Evolutionary conservation across 2,113 vertebrate species (phyloP), one percentile per base, ranked within the genome.

Genomic region (Microcebus ravelobensis): DNA sequence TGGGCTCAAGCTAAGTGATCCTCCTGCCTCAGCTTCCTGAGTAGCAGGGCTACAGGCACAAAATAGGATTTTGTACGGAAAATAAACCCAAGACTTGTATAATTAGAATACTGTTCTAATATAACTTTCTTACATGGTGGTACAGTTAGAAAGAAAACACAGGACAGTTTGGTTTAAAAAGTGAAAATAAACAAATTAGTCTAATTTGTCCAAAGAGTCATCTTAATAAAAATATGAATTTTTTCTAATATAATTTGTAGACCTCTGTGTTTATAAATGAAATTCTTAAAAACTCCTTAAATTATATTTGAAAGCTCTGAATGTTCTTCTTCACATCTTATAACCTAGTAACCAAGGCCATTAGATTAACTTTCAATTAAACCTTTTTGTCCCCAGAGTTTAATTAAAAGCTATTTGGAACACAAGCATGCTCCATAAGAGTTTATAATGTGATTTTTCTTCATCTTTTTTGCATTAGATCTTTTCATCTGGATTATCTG

Each of bases 351-450:
- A 73, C 39, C 59, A 84, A 87, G 57, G 9, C 45, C 86, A 48
- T 95, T 95, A 68, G 31, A 39, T 59, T 79, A 80, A 79, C 45
- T 85, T 36, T 93, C 13, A 88, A 36, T 80, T 84, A 74, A 93
- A 73, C 34, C 14, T 74, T 65, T 88, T 55, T 87, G 82, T 25
- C 77, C 48, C 13, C 70, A 67, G 21, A 88, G 45, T 90, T 77
- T 87, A 83, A 71, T 88, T 45, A 91, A 80, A 96, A 80, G 45
- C 13, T 34, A 71, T 82, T 82, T 81, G 21, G 34, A 96, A 67
- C 34, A 93, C 20, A 48, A 96, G 83, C n/a, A 67, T 70, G 12
- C n/a, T 90, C 36, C 68, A 67, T 89, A 31, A 92, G 57, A 68
- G 6, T 15, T 92, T 80, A 68, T 90, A 45, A 74, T 52, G 34